A percentile compares a stretch with the other conserved stretches of the same genome.
phyloP scores from a whole-genome alignment of 2,797 vertebrate species.

The Galagoides demidoff region DNA sequence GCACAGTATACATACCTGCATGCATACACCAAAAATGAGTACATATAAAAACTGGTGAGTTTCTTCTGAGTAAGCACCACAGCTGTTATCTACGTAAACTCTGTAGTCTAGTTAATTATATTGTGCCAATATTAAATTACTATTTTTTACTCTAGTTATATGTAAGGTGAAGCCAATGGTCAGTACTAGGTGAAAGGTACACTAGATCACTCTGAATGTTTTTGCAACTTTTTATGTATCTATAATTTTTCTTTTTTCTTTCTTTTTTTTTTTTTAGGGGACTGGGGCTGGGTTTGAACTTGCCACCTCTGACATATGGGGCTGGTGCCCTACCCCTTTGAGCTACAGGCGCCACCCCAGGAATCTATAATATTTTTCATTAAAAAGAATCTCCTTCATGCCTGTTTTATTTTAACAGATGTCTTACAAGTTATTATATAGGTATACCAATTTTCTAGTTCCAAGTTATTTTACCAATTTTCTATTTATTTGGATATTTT shows the following conservation, averaged over 20 bases:
- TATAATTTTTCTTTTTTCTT: background rate
- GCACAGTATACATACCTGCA: background rate
- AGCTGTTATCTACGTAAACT: background rate
- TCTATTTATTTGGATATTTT: background rate
- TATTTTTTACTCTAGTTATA: background rate
- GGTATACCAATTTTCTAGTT: too few relatives aligned
- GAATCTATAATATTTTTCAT: background rate
- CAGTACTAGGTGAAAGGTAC: background rate
- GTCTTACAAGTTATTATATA: background rate
- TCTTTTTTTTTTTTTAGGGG: too few relatives aligned
- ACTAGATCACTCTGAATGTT: background rate
- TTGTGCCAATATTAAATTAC: background rate
- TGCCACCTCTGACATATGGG: too few relatives aligned
- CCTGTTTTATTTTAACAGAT: slow-evolving; percentile 27
- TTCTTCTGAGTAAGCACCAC: background rate
- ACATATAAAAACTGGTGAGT: background rate
- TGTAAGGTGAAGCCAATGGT: background rate
- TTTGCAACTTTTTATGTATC: slow-evolving; percentile 23
- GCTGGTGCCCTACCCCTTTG: too few relatives aligned
- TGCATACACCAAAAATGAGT: background rate
- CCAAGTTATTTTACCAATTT: background rate
- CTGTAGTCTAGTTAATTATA: background rate
- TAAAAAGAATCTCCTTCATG: background rate
- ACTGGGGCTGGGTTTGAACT: too few relatives aligned
- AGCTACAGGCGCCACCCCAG: too few relatives aligned